Conservation (phyloP, 2,797 vertebrate species). For the Falco peregrinus region DNA sequence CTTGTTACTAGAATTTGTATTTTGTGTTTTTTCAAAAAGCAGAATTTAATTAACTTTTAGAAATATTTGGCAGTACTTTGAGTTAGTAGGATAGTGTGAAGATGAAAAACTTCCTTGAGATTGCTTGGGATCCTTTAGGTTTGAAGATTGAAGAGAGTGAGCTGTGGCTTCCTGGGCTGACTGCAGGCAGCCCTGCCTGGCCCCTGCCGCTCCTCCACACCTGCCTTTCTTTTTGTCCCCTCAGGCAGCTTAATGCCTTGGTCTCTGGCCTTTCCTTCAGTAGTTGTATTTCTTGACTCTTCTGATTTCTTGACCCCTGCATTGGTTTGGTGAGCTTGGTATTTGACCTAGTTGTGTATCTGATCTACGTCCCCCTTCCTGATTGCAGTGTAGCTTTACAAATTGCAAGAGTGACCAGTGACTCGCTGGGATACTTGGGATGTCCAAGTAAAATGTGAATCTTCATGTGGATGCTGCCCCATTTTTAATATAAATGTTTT, state of each 20-base stretch:
- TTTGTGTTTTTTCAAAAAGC: not conserved
- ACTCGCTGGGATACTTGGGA: not conserved
- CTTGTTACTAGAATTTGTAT: not conserved
- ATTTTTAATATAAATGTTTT: not conserved
- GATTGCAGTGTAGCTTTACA: not conserved
- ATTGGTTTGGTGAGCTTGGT: not conserved
- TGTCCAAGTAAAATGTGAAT: not conserved
- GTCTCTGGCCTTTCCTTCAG: not conserved
- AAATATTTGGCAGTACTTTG: too few relatives aligned
- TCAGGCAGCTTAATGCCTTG: not conserved
- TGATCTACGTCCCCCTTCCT: not conserved
- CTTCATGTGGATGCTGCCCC: not conserved
- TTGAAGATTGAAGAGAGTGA: not conserved
- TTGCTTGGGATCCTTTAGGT: not conserved
- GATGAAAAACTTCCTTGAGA: not conserved
- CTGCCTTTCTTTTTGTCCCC: not conserved
- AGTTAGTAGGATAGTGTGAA: not conserved
- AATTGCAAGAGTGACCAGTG: not conserved
- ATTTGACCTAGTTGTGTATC: not conserved
- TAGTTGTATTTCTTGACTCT: not conserved
- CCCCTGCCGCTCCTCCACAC: accelerated
- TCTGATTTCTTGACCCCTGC: not conserved
- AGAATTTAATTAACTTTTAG: not conserved
- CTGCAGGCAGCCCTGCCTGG: not conserved
- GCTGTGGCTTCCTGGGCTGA: not conserved